Evolutionary conservation across 2,797 vertebrate species (phyloP).

Genomic region (Chelmon rostratus): DNA sequence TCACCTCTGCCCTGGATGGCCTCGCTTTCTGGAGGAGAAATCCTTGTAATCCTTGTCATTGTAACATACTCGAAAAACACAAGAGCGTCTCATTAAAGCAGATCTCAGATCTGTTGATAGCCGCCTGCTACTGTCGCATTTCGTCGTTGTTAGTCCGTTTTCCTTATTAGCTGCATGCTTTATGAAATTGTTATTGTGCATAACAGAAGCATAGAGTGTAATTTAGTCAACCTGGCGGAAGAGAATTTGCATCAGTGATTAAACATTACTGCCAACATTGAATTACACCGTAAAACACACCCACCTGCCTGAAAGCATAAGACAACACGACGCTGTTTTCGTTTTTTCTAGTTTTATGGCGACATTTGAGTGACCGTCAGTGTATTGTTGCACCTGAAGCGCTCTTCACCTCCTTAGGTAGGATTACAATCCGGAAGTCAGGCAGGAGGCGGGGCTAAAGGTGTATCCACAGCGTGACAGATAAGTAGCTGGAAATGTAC

Average conservation of each 20-base stretch:
- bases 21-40: too few species aligned
- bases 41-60: neutral
- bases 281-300: neutral
- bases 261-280: neutral
- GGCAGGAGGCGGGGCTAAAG: slow-evolving; percentile 26
- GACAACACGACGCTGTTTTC: neutral
- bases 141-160: neutral
- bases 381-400: neutral
- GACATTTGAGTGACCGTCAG: too few species aligned
- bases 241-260: neutral
- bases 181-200: neutral
- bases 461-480: neutral
- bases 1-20: neutral
- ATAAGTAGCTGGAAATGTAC: neutral
- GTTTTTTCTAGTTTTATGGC: neutral
- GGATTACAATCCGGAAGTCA: slow-evolving; percentile 34
- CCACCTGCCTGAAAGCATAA: slow-evolving; percentile 4
- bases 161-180: neutral
- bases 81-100: too few species aligned
- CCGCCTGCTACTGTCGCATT: neutral
- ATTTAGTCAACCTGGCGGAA: neutral
- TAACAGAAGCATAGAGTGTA: neutral
- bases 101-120: neutral
- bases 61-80: neutral
- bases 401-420: slow-evolving; percentile 1